These are phyloP conservation scores for Alsophila aescularia DNA, from an alignment of 2,888 invertebrate species.

Conservation along the genomic window DNA sequence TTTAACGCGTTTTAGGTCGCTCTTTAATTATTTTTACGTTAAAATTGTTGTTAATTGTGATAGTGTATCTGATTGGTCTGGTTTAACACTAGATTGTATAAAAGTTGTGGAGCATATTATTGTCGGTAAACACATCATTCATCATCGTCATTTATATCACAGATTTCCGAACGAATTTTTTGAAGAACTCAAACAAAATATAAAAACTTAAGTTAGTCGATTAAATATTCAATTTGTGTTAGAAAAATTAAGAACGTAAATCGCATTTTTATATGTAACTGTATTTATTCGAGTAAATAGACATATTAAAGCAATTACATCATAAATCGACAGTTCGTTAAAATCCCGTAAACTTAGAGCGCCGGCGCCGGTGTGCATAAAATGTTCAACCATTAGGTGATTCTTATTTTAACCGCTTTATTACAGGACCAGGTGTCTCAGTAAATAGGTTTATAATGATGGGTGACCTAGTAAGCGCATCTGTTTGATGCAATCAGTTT, in stretches of 20 bases:
- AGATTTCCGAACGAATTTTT: too few species aligned
- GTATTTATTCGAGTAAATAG: too few species aligned
- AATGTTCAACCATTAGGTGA: neutral
- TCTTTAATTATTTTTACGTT: neutral
- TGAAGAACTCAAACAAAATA: too few species aligned
- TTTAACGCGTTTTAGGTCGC: slow-evolving; percentile 11
- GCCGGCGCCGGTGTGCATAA: neutral
- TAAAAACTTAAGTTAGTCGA: too few species aligned
- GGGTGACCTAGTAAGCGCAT: slow-evolving; percentile 59
- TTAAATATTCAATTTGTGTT: too few species aligned
- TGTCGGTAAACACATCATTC: too few species aligned
- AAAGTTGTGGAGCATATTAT: too few species aligned
- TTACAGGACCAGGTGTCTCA: slow-evolving; percentile 27
- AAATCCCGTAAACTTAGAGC: neutral
- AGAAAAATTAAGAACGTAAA: too few species aligned
- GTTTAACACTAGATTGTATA: too few species aligned
- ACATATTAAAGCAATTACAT: too few species aligned
- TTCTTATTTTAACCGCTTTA: neutral
- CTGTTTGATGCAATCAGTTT: slow-evolving; percentile 41
- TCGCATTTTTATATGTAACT: too few species aligned
- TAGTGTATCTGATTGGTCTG: neutral
- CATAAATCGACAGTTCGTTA: neutral
- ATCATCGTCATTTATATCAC: too few species aligned
- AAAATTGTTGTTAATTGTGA: slow-evolving; percentile 6
- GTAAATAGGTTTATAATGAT: slow-evolving; percentile 30